Evolutionary conservation across 2,888 invertebrate species (phyloP).

Genomic region (Hyppa rectilinea): DNA sequence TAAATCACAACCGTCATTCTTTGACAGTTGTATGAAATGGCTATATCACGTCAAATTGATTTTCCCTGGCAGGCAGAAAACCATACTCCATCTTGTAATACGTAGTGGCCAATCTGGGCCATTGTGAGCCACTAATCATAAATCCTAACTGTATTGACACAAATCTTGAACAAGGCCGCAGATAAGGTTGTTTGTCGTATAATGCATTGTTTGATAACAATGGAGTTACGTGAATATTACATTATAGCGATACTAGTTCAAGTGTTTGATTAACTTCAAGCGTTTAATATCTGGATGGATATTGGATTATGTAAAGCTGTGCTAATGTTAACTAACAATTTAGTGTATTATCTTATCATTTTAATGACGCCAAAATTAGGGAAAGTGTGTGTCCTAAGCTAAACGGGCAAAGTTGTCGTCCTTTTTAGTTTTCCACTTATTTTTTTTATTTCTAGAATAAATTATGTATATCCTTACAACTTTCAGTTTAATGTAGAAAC

Average conservation of each 20-base stretch:
- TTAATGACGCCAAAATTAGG: not conserved
- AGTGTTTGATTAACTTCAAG: slow-evolving; percentile 13
- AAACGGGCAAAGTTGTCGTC: not conserved
- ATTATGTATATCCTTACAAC: too few relatives aligned
- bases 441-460: not conserved
- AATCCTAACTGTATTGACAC: slow-evolving; percentile 45
- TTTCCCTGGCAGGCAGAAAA: slow-evolving; percentile 10
- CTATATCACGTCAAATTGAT: too few relatives aligned
- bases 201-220: slow-evolving; percentile 57
- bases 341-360: not conserved
- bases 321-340: not conserved
- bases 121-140: slow-evolving; percentile 2
- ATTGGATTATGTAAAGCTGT: not conserved
- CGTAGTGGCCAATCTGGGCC: not conserved
- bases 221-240: slow-evolving; percentile 12
- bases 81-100: not conserved
- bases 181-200: slow-evolving; percentile 48
- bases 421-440: not conserved
- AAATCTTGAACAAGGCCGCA: slow-evolving; percentile 54
- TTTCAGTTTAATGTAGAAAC: too few relatives aligned
- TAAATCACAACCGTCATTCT: too few relatives aligned
- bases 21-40: too few relatives aligned
- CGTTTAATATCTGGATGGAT: not conserved
- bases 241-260: slow-evolving; percentile 14
- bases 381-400: not conserved